Conservation (phyloP, 1,140 invertebrate species). For the Delia radicum region DNA sequence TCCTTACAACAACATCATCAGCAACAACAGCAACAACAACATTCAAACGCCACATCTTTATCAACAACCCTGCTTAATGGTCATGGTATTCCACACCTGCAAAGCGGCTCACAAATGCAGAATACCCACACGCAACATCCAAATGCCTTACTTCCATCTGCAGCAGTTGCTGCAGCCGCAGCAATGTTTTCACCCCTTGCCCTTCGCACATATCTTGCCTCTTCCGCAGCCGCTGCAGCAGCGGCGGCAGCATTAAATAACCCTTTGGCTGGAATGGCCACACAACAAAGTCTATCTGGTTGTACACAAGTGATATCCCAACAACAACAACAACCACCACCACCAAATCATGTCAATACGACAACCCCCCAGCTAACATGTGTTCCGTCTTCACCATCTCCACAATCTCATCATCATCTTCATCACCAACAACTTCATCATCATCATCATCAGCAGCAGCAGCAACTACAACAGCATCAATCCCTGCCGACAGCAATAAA, state of each 20-base stretch:
- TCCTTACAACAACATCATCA: not conserved
- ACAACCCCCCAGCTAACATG: conserved; percentile 8
- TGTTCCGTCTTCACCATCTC: not conserved
- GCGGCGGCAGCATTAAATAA: conserved; percentile 13
- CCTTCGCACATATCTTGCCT: not conserved
- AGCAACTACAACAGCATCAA: too few relatives aligned
- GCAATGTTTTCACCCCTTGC: conserved; percentile 4
- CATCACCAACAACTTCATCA: conserved; percentile 24
- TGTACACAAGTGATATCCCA: not conserved
- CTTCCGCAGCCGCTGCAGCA: conserved; percentile 18
- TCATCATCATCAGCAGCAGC: conserved; percentile 14
- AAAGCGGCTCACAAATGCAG: conserved; percentile 42
- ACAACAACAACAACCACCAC: not conserved
- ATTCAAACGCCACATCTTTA: not conserved
- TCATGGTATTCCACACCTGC: conserved; percentile 29
- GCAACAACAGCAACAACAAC: too few relatives aligned
- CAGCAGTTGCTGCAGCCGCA: not conserved
- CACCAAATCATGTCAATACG: not conserved
- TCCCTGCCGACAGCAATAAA: conserved; percentile 27
- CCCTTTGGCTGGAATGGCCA: conserved; percentile 8
- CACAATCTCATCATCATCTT: not conserved
- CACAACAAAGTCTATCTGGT: conserved; percentile 6
- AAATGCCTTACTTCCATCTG: not conserved
- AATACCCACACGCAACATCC: conserved; percentile 19
- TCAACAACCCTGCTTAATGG: not conserved